A percentile compares a stretch with the other conserved stretches of the same genome.
Conservation (phyloP, 2,888 invertebrate species). For the Phrixothrix hirtus region DNA sequence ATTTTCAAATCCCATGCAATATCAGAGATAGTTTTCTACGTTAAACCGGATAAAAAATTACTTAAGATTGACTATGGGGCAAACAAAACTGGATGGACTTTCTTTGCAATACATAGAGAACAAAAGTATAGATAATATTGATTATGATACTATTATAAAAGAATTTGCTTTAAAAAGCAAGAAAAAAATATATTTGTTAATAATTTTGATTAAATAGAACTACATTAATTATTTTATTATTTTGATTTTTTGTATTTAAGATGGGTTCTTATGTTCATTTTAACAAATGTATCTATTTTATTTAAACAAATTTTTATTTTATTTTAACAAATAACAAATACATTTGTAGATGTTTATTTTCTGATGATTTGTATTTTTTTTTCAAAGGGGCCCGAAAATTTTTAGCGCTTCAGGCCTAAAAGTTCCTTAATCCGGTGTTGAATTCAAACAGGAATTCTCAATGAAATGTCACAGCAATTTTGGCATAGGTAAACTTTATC, state of each 20-base stretch:
- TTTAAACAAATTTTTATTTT: conserved; percentile 4
- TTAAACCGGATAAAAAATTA: conserved; percentile 6
- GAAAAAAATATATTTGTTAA: conserved; percentile 3
- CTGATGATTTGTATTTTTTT: conserved; percentile 1
- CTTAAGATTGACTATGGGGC: no score
- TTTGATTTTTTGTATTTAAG: conserved; percentile 3
- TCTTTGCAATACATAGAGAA: conserved; percentile 1
- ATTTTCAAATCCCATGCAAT: conserved; percentile 1
- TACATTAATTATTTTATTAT: not conserved
- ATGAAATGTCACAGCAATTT: no score
- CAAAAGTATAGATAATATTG: no score
- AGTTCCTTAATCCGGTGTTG: conserved; percentile 1
- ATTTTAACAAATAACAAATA: not conserved
- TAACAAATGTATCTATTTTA: conserved; percentile 2
- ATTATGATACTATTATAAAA: conserved; percentile 1
- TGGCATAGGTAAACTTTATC: no score
- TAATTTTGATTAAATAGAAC: conserved; percentile 4
- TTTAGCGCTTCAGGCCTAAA: conserved; percentile 1
- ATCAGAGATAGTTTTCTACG: conserved; percentile 1
- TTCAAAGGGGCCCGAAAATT: conserved; percentile 2
- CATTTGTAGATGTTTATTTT: not conserved
- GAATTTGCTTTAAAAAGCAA: conserved; percentile 2
- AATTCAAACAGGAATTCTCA: no score
- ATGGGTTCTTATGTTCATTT: no score
- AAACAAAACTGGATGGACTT: conserved; percentile 1